phyloP scores from a whole-genome alignment of 1,140 invertebrate genomes.

The Micrasema minimum region DNA sequence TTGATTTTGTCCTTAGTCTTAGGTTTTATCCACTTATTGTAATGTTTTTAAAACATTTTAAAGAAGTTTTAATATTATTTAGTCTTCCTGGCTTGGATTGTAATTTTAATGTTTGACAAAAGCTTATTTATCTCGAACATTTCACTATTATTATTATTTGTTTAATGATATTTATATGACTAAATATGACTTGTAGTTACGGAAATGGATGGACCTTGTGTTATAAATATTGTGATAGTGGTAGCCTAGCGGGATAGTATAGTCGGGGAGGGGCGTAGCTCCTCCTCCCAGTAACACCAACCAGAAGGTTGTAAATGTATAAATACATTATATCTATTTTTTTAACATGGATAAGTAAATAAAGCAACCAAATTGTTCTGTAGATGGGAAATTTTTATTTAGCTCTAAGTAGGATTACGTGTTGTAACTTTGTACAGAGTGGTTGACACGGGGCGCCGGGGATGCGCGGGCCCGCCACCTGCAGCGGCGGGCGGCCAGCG shows the following conservation, averaged over 20 bases:
- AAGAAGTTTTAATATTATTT: constrained; percentile 48
- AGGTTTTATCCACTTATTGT: constrained; percentile 49
- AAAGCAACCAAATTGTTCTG: constrained; percentile 53
- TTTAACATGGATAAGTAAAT: constrained; percentile 50
- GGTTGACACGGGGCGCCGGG: constrained; percentile 48
- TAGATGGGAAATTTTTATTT: constrained; percentile 54
- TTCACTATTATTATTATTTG: constrained; percentile 49
- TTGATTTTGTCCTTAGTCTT: constrained; percentile 49
- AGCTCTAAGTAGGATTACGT: constrained; percentile 53
- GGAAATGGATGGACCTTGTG: constrained; percentile 49
- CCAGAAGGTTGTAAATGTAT: constrained; percentile 49
- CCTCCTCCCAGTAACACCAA: constrained; percentile 27
- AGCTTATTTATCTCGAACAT: constrained; percentile 43
- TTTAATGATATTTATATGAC: constrained; percentile 41
- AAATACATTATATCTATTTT: constrained; percentile 53
- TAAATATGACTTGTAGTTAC: constrained; percentile 43
- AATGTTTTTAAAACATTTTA: constrained; percentile 47
- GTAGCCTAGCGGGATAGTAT: constrained; percentile 51
- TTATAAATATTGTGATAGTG: constrained; percentile 50
- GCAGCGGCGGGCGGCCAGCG: too few species aligned
- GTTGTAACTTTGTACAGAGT: constrained; percentile 55
- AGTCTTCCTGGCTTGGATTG: constrained; percentile 52
- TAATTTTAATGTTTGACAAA: constrained; percentile 46
- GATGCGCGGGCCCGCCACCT: constrained; percentile 23
- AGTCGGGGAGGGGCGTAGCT: constrained; percentile 30